Conservation (phyloP, 2,888 invertebrate species). For the Zootermopsis nevadensis region DNA sequence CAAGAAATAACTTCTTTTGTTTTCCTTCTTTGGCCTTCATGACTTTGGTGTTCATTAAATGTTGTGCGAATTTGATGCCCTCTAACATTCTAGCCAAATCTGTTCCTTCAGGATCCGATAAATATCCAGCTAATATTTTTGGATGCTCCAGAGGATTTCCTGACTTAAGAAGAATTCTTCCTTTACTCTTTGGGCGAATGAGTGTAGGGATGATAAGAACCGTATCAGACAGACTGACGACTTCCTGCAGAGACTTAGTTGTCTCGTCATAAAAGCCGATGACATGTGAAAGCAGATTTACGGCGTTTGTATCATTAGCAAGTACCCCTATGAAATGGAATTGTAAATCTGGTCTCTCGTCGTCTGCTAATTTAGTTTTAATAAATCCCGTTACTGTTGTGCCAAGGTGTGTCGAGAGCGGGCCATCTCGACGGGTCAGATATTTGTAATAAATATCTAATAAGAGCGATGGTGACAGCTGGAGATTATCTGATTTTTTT, state of each 20-base stretch:
- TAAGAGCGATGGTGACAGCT: neutral
- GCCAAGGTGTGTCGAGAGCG: neutral
- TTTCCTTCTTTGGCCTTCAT: constrained; percentile 62
- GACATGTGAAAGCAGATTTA: constrained; percentile 56
- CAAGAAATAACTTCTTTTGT: constrained; percentile 59
- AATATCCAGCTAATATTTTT: constrained; percentile 72
- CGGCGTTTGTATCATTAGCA: neutral
- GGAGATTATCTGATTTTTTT: neutral
- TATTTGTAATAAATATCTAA: neutral
- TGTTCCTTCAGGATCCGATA: constrained; percentile 63
- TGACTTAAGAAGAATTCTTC: constrained; percentile 68
- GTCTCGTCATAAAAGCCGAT: constrained; percentile 60
- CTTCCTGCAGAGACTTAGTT: neutral
- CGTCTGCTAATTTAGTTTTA: neutral
- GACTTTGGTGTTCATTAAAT: constrained; percentile 61
- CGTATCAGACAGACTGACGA: neutral
- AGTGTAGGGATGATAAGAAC: constrained; percentile 54
- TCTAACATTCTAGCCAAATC: constrained; percentile 68
- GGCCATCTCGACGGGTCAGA: neutral
- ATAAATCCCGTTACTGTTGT: neutral
- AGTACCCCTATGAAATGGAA: neutral
- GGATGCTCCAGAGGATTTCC: constrained; percentile 70
- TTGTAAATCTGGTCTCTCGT: constrained; percentile 1
- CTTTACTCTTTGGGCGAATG: constrained; percentile 67
- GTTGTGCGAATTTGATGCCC: constrained; percentile 63